Conservation (phyloP, 2,113 vertebrate species). For the Lamprotornis superbus region DNA sequence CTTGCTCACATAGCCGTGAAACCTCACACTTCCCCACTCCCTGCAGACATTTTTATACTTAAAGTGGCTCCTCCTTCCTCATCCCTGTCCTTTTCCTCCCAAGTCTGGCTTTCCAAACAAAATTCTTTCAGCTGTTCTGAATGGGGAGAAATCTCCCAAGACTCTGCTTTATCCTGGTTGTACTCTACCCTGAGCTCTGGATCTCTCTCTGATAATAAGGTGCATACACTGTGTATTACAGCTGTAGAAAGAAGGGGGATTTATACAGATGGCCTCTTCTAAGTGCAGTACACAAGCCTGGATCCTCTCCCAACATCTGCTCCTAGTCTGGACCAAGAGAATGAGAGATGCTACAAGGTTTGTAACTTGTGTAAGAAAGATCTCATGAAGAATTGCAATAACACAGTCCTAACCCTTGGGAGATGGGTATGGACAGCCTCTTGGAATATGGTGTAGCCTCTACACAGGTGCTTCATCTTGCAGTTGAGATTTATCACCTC, state of each 20-base stretch:
- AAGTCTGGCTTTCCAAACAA: neutral
- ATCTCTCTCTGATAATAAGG: neutral
- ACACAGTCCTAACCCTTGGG: neutral
- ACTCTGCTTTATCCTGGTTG: neutral
- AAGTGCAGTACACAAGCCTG: conserved; percentile 7
- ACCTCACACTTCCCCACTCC: neutral
- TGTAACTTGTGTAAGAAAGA: conserved; percentile 18
- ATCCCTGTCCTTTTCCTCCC: neutral
- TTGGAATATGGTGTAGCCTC: neutral
- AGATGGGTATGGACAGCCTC: conserved; percentile 14
- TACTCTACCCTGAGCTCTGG: neutral
- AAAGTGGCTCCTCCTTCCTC: neutral
- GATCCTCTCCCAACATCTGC: conserved; percentile 62
- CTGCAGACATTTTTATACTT: neutral
- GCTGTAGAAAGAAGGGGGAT: conserved; percentile 36
- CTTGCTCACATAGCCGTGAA: conserved; percentile 16
- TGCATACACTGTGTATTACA: neutral
- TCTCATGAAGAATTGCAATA: conserved; percentile 1
- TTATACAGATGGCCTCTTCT: conserved; percentile 1
- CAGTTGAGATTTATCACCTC: neutral
- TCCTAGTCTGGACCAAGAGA: conserved; percentile 16
- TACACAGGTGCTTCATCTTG: neutral
- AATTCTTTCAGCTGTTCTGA: conserved; percentile 2
- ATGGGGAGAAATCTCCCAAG: neutral
- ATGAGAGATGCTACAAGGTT: neutral